Base-by-base conservation (phyloP, 2,888 invertebrate species). In the Chesias legatella region DNA sequence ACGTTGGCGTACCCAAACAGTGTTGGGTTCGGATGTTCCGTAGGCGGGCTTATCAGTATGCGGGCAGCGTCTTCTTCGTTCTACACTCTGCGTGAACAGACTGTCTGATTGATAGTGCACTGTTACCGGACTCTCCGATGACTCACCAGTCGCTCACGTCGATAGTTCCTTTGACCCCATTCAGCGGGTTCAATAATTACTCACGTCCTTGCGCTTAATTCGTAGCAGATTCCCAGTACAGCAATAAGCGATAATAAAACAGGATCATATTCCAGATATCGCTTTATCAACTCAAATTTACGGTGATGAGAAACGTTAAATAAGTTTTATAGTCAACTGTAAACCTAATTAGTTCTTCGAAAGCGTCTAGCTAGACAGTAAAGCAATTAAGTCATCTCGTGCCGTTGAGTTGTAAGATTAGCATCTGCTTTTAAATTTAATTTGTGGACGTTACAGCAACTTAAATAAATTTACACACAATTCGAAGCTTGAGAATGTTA, bases 81-180 rank as follows among this genome's bases (percentile, higher is more conserved):
- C 74, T 76, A 72, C 74, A 75, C 71, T 67, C 57, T 40, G 63
- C 79, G 78, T 78, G 82, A 72, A 61, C 63, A 57, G 77, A 58
- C 58, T 79, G 58, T 60, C 63, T 73, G 75, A 81, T 80, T 73
- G 75, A 77, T 73, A 73, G 67, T 63, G 58, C 58, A 62, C 63
- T 68, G 60, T 68, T 66, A 63, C 70, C 67, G 79, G 79, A 78
- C 74, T 75, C 73, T 78, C 75, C 70, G 56, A 60, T 86, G 85
- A 86, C 60, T 86, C 83, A 85, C 53, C 49, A 64, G 69, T 72
- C 72, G 74, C 73, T 74, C 75, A 72, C 70, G 65, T 59, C 68
- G 73, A 78, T 79, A 74, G 74, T 75, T 81, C 77, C 77, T 82
- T 79, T 85, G 79, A 83, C 85, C 81, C 75, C 72, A 77, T 80